Percentiles rank a stretch among this genome's conserved stretches.
phyloP scores from a whole-genome alignment of 2,888 invertebrate genomes.

The Teleogryllus oceanicus region DNA sequence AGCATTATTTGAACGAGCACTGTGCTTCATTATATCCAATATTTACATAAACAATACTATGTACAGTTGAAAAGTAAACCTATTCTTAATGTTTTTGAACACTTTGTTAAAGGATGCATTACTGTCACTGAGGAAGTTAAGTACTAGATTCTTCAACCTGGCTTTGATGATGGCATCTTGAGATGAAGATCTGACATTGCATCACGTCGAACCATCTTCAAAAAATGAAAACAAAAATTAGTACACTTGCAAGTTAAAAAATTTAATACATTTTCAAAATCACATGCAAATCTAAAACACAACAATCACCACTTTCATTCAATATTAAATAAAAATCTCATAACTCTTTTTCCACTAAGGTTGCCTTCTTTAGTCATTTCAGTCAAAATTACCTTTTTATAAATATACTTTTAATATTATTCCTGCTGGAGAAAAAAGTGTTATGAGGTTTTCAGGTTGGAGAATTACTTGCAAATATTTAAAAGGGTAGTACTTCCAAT shows the following conservation, averaged over 20 bases:
- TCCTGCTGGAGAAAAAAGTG: too few relatives aligned
- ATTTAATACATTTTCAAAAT: background rate
- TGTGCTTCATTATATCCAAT: background rate
- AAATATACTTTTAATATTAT: too few relatives aligned
- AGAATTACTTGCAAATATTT: too few relatives aligned
- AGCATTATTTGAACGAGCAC: background rate
- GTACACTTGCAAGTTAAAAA: too few relatives aligned
- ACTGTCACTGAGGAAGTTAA: background rate
- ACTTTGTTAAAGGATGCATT: background rate
- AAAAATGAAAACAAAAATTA: background rate
- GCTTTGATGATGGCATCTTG: slow-evolving; percentile 32
- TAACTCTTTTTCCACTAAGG: too few relatives aligned
- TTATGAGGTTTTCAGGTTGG: too few relatives aligned
- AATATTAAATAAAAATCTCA: too few relatives aligned
- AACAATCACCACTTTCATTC: too few relatives aligned
- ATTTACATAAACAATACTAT: background rate
- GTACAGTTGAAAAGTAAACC: background rate
- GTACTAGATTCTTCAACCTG: slow-evolving; percentile 29
- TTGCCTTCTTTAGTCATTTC: too few relatives aligned
- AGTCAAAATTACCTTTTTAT: too few relatives aligned
- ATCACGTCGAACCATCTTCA: slow-evolving; percentile 32
- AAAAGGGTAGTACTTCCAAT: too few relatives aligned
- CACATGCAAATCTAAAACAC: background rate
- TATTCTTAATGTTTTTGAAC: background rate
- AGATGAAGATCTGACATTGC: slow-evolving; percentile 28